These are phyloP conservation scores for Opisthocomus hoazin DNA, from an alignment of 2,113 vertebrate genomes.

Conservation along the genomic window DNA sequence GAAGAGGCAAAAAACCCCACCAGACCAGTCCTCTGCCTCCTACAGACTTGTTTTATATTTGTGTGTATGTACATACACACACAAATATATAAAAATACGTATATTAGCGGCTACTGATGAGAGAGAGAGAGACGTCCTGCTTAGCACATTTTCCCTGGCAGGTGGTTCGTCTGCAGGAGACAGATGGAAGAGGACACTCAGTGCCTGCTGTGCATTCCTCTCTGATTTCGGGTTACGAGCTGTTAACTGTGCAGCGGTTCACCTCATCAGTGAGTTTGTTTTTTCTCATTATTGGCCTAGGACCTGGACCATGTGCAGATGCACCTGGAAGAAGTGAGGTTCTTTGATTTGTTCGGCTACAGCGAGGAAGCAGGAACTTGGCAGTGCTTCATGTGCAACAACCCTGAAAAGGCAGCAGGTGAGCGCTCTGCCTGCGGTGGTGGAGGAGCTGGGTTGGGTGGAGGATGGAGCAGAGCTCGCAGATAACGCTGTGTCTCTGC, in stretches of 20 bases:
- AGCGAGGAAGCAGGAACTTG: conserved; percentile 83
- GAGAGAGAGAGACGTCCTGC: neutral
- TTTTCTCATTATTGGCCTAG: conserved; percentile 62
- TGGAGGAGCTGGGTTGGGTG: no score
- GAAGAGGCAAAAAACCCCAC: neutral
- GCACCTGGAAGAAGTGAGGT: conserved; percentile 91
- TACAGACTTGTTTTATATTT: neutral
- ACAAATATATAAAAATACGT: no score
- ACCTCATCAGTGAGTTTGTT: neutral
- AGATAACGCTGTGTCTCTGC: accelerated
- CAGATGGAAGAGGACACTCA: accelerated
- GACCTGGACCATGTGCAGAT: conserved; percentile 86
- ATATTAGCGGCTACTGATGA: neutral
- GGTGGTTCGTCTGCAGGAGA: neutral
- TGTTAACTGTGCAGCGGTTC: neutral
- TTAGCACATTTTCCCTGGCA: accelerated
- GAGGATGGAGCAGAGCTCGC: neutral
- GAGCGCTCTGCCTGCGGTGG: neutral
- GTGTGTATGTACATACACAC: no score
- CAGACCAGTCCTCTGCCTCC: neutral
- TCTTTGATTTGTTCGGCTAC: conserved; percentile 97
- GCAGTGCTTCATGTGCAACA: conserved; percentile 99
- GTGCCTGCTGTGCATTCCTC: neutral
- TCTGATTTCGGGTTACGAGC: neutral
- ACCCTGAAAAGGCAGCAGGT: conserved; percentile 93